Percentiles rank a stretch among this genome's conserved stretches.
These are phyloP conservation scores for Pocillopora verrucosa DNA, from an alignment of 64 coral and sea anemone species.

Conservation along the genomic window DNA sequence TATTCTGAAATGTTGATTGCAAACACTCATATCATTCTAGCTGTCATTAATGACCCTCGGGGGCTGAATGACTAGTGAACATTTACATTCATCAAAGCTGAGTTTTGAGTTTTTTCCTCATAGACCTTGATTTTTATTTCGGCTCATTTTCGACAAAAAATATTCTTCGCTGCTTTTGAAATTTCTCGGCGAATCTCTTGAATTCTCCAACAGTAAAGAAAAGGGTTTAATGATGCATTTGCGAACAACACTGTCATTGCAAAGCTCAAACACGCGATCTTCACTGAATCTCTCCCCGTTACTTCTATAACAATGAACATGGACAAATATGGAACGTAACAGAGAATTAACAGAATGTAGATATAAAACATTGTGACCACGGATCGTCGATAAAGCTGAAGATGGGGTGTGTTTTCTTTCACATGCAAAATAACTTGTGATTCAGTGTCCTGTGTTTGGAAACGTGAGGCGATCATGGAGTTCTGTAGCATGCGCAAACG, in stretches of 20 bases:
- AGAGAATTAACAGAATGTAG: conserved; percentile 26
- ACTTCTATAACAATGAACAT: conserved; percentile 24
- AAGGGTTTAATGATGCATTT: conserved; percentile 6
- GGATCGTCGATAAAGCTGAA: conserved; percentile 23
- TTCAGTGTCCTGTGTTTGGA: not conserved
- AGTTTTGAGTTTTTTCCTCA: too few relatives aligned
- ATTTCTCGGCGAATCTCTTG: not conserved
- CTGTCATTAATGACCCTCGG: too few relatives aligned
- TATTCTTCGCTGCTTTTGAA: not conserved
- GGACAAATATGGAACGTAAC: conserved; percentile 4
- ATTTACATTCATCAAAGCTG: too few relatives aligned
- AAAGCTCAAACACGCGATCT: conserved; percentile 14
- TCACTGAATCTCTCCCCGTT: not conserved
- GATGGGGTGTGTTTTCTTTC: not conserved
- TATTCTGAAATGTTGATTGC: too few relatives aligned
- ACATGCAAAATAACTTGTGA: not conserved
- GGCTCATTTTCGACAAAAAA: not conserved
- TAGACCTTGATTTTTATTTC: too few relatives aligned
- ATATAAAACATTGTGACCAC: conserved; percentile 28
- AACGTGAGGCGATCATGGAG: not conserved
- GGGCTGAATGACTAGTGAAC: too few relatives aligned
- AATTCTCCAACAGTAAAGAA: conserved; percentile 41
- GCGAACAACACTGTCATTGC: conserved; percentile 26
- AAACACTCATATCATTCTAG: too few relatives aligned
- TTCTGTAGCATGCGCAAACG: not conserved